Conservation (phyloP, 2,888 invertebrate genomes). For the Galeopsomyia nigrocyanea region DNA sequence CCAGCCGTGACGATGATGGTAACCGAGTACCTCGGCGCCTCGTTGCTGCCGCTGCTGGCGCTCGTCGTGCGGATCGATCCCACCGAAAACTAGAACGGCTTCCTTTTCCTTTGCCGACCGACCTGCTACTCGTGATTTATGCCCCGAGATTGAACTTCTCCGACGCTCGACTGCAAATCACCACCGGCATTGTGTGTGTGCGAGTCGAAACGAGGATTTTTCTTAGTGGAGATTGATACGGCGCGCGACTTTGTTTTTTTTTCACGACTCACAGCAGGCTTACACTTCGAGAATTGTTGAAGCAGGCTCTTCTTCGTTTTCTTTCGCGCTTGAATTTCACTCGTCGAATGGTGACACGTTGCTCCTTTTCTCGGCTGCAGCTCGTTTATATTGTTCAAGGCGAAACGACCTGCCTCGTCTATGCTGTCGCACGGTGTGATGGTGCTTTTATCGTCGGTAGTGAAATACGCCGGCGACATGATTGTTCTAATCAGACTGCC, state of each 20-base stretch:
- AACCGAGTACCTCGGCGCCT: slow-evolving; percentile 74
- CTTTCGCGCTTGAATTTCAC: slow-evolving; percentile 45
- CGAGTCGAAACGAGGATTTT: not conserved
- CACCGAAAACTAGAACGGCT: slow-evolving; percentile 78
- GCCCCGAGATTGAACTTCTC: too few species aligned
- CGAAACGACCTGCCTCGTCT: slow-evolving; percentile 54
- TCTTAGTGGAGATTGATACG: too few species aligned
- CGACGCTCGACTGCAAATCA: too few species aligned
- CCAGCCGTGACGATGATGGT: slow-evolving; percentile 75
- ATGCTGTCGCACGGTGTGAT: slow-evolving; percentile 53
- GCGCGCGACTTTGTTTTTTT: not conserved
- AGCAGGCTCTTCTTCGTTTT: not conserved
- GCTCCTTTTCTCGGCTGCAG: not conserved
- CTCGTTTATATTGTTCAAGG: slow-evolving; percentile 47
- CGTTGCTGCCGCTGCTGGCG: slow-evolving; percentile 71
- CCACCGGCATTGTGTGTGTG: not conserved
- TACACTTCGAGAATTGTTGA: slow-evolving; percentile 11
- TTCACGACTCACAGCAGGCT: slow-evolving; percentile 44
- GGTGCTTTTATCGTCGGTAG: slow-evolving; percentile 55
- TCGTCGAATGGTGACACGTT: slow-evolving; percentile 4
- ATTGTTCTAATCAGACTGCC: slow-evolving; percentile 46
- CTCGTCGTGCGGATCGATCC: slow-evolving; percentile 77
- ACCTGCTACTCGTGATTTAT: too few species aligned
- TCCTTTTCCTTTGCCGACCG: slow-evolving; percentile 67
- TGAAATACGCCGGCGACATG: slow-evolving; percentile 55